Percentiles rank a stretch among this genome's conserved stretches.
Evolutionary conservation across 2,113 vertebrate genomes (phyloP).

Genomic region (Apodemus speciosus): DNA sequence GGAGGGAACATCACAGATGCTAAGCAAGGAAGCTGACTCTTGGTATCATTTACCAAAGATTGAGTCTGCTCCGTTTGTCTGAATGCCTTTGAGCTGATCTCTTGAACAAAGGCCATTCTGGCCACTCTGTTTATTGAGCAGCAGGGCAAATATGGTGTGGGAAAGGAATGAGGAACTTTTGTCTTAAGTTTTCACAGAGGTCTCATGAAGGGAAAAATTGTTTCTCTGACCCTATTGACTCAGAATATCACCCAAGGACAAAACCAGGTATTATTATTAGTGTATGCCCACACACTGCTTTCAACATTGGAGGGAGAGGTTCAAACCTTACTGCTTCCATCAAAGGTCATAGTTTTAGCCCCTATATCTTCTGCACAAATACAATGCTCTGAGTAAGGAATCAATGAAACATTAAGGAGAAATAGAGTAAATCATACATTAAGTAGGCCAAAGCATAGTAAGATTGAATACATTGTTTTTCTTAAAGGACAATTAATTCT

Average conservation of each 20-base stretch:
- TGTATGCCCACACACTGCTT: background rate
- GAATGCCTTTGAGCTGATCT: background rate
- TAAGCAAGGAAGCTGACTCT: background rate
- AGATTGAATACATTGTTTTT: background rate
- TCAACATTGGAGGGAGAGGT: background rate
- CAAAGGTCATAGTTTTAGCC: background rate
- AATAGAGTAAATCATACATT: background rate
- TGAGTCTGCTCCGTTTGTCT: background rate
- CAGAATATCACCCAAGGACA: background rate
- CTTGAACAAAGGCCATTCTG: background rate
- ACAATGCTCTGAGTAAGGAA: background rate
- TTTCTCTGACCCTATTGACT: background rate
- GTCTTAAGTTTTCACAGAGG: background rate
- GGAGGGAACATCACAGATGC: background rate
- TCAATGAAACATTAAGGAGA: background rate
- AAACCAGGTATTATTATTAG: background rate
- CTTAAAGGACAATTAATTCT: background rate
- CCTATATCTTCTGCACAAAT: background rate
- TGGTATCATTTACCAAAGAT: too few species aligned
- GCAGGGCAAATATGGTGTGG: background rate
- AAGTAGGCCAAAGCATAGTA: fast-evolving
- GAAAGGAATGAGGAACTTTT: background rate
- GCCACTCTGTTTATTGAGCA: background rate
- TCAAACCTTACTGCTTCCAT: background rate
- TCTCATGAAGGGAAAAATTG: background rate